A percentile compares a stretch with the other conserved stretches of the same genome.
These are phyloP conservation scores for Actinernus sp. DNA, from an alignment of 92 coral and sea anemone species.

Conservation along the genomic window DNA sequence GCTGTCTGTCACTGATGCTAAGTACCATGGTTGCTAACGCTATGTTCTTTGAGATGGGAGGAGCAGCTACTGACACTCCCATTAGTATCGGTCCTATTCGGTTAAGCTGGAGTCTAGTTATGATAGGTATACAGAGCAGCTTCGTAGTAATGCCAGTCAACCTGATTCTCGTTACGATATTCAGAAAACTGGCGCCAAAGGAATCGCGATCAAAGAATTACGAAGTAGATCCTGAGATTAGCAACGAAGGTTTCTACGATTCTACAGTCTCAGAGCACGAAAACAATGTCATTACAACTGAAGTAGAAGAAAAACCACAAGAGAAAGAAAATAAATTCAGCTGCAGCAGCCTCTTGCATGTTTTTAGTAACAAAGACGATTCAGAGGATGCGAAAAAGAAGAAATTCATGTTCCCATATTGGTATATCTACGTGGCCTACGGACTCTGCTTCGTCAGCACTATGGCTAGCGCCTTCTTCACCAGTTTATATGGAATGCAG, in stretches of 20 bases:
- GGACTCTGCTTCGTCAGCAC: constrained; percentile 64
- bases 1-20: constrained; percentile 82
- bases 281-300: no score
- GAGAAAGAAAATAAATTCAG: constrained; percentile 7
- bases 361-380: constrained; percentile 55
- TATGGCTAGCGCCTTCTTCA: constrained; percentile 62
- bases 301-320: no score
- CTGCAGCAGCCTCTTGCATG: constrained; percentile 19
- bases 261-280: no score
- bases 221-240: no score
- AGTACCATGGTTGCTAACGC: constrained; percentile 89
- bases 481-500: constrained; percentile 74
- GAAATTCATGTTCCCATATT: constrained; percentile 75
- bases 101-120: constrained; percentile 72
- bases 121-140: constrained; percentile 87
- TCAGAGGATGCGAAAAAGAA: not conserved
- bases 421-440: constrained; percentile 90
- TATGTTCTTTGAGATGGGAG: constrained; percentile 86
- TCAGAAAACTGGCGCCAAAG: constrained; percentile 86
- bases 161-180: constrained; percentile 81
- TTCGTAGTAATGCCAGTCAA: constrained; percentile 88
- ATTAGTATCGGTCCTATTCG: constrained; percentile 81
- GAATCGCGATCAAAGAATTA: constrained; percentile 57
- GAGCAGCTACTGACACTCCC: constrained; percentile 48
- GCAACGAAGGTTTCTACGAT: no score